These are phyloP conservation scores for Lophochroa leadbeateri DNA, from an alignment of 2,113 vertebrate species.

Conservation along the genomic window DNA sequence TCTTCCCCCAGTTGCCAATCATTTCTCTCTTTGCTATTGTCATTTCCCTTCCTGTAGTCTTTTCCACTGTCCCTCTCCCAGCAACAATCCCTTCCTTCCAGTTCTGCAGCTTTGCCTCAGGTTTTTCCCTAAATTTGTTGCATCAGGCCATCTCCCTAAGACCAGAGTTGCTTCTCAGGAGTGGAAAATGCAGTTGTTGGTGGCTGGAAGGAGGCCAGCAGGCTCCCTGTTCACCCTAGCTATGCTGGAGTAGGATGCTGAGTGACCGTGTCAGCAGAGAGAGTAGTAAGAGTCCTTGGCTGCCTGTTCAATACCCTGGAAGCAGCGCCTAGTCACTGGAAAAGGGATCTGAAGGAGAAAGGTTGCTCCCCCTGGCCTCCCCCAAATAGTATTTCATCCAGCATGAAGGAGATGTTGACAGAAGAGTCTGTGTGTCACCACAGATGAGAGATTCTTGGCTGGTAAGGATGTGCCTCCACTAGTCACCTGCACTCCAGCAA, in stretches of 20 bases:
- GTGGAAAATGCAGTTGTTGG: neutral
- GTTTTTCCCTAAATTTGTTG: neutral
- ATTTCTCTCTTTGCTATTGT: neutral
- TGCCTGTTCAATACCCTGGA: neutral
- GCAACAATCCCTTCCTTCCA: neutral
- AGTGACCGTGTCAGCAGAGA: neutral
- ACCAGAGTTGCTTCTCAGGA: neutral
- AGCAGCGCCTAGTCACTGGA: neutral
- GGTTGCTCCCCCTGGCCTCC: neutral
- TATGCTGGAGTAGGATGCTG: neutral
- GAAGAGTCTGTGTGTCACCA: neutral
- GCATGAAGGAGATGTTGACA: neutral
- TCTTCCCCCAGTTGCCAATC: neutral
- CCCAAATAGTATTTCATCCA: neutral
- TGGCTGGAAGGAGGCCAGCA: neutral
- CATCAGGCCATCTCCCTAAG: neutral
- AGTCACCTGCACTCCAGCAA: neutral
- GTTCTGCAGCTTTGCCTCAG: neutral
- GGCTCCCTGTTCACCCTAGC: neutral
- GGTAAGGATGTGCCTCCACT: neutral
- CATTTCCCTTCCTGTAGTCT: neutral
- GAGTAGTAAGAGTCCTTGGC: neutral
- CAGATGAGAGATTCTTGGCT: neutral
- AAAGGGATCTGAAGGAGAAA: neutral
- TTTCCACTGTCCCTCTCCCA: neutral